Conservation (phyloP, 2,888 invertebrate species). For the Drosophila testacea region DNA sequence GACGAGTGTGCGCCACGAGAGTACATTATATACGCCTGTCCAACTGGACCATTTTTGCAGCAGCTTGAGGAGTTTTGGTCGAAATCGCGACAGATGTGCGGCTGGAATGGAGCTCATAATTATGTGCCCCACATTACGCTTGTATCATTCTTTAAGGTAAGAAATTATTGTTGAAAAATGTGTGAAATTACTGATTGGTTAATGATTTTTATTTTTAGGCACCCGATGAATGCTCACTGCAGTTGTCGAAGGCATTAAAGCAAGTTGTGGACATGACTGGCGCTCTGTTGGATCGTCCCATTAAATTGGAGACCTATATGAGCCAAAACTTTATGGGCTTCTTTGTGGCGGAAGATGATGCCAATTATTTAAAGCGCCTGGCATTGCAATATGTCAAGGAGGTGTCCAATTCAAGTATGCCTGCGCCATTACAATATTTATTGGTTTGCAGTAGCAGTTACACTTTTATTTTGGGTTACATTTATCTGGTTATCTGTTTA, state of each 20-base stretch:
- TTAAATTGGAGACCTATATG: conserved; percentile 92
- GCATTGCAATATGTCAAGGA: conserved; percentile 93
- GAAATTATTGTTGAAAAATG: neutral
- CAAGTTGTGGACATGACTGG: conserved; percentile 90
- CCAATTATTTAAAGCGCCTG: conserved; percentile 91
- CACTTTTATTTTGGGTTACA: conserved; percentile 15
- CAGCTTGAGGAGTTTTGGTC: conserved; percentile 91
- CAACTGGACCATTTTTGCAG: conserved; percentile 88
- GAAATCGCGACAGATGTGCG: conserved; percentile 90
- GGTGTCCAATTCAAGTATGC: conserved; percentile 90
- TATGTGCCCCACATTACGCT: conserved; percentile 96
- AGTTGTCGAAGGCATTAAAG: conserved; percentile 90
- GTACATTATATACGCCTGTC: conserved; percentile 95
- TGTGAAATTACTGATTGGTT: neutral
- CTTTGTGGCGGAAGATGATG: conserved; percentile 93
- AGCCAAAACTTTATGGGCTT: conserved; percentile 96
- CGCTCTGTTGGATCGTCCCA: conserved; percentile 88
- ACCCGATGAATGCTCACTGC: conserved; percentile 90
- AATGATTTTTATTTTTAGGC: conserved; percentile 86
- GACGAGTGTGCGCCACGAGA: conserved; percentile 92
- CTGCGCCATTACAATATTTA: neutral
- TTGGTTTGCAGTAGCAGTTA: neutral
- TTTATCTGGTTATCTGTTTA: conserved; percentile 6
- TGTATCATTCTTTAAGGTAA: conserved; percentile 94
- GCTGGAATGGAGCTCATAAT: conserved; percentile 96